Evolutionary conservation across 2,797 vertebrate species (phyloP), one percentile per base, ranked within the genome.

Genomic region (Graptemys geographica): DNA sequence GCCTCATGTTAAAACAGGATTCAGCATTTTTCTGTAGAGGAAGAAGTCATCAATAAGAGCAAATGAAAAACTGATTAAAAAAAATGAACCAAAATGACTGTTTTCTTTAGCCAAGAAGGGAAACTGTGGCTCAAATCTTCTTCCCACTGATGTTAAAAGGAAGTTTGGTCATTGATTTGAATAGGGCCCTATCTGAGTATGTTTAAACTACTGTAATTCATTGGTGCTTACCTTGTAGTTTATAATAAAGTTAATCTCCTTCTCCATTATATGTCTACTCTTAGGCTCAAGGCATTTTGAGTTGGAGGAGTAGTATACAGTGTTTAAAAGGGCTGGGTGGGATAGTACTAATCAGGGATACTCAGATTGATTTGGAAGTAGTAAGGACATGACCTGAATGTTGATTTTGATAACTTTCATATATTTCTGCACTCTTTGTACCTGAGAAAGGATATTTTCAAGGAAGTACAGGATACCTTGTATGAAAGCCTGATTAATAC

Each of bases 1-100:
- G 27, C 16, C 55, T 72, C 89, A 90, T 93, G 7, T 76, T 91
- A 72, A 84, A 92, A 84, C 3, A 69, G 13, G 79, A 81, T 15
- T 56, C 81, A 81, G 13, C 49, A 41, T 62, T 96, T 93, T 90
- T 93, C 69, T 59, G 52, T 25, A 51, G 55, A 44, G 91, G 87
- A 96, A 41, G 15, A 87, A 37, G 72, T 37, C 5, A 2, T 72
- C 16, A 41, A 21, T 57, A 84, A 12, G 27, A 10, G 82, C 23
- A 72, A 13, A 47, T 5, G 12, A 92, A 93, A 95, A 95, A 47
- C 10, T 33, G 74, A 84, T 47, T 37, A 93, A 90, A 92, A 37
- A 41, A 86, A 89, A 82, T 56, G 84, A 53, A 86, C 52, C 2
- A 90, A 65, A 19, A 37, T 49, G 11, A 81, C 11, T 47, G 5